These are phyloP conservation scores for Calliphora vomitoria DNA, from an alignment of 2,888 invertebrate genomes.

Conservation along the genomic window DNA sequence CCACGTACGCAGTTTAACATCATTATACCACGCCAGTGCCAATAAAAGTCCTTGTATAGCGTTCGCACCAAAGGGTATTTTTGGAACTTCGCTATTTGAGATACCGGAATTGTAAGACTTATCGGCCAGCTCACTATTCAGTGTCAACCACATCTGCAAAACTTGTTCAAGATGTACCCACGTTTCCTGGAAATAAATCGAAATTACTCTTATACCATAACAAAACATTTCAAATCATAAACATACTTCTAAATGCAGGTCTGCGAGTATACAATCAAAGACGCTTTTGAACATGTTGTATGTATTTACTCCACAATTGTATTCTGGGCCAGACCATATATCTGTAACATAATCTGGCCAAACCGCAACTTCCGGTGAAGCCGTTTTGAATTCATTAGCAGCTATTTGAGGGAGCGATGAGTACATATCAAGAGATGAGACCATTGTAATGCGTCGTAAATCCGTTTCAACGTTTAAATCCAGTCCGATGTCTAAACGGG, in stretches of 20 bases:
- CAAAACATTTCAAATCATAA: background rate
- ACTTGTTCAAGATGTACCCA: conserved; percentile 93
- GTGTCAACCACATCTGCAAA: conserved; percentile 93
- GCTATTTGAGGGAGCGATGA: conserved; percentile 83
- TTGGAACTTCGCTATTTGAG: conserved; percentile 87
- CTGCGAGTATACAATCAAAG: conserved; percentile 89
- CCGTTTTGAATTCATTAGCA: conserved; percentile 81
- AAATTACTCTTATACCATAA: background rate
- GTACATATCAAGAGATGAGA: conserved; percentile 85
- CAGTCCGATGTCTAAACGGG: conserved; percentile 91
- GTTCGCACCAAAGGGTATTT: conserved; percentile 88
- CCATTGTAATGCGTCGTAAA: conserved; percentile 89
- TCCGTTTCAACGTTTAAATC: conserved; percentile 91
- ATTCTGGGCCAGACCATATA: conserved; percentile 86
- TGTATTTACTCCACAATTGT: conserved; percentile 84
- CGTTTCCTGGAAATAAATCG: conserved; percentile 85
- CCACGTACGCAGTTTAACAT: conserved; percentile 90
- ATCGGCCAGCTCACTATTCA: conserved; percentile 87
- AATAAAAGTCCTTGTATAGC: conserved; percentile 88
- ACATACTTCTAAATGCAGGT: conserved; percentile 86
- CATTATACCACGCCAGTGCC: conserved; percentile 88
- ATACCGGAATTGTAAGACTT: conserved; percentile 85
- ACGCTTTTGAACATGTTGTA: conserved; percentile 88
- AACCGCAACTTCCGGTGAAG: conserved; percentile 81
- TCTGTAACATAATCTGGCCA: conserved; percentile 85